Percentiles rank a stretch among this genome's conserved stretches.
Conservation (phyloP, 2,113 vertebrate genomes). For the Carlito syrichta region DNA sequence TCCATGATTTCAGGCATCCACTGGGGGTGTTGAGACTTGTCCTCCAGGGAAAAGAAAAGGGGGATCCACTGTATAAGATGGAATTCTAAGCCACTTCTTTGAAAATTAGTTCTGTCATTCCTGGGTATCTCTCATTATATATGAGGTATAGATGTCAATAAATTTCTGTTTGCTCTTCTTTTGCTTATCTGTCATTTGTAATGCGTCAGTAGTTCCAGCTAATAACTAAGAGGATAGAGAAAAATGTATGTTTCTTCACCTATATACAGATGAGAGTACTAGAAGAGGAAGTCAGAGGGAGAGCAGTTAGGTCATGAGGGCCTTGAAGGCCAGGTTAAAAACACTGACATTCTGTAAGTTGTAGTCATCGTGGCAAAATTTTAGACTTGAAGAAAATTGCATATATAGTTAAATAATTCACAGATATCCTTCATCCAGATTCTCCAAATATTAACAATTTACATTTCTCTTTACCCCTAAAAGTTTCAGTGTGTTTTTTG, state of each 20-base stretch:
- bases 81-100: not conserved
- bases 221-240: not conserved
- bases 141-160: not conserved
- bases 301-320: fast-evolving
- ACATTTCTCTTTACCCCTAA: not conserved
- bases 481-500: not conserved
- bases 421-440: not conserved
- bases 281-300: not conserved
- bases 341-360: not conserved
- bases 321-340: not conserved
- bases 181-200: not conserved
- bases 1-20: not conserved
- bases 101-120: not conserved
- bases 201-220: not conserved
- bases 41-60: not conserved
- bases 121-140: not conserved
- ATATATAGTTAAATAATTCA: not conserved
- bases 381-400: not conserved
- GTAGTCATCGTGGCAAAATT: not conserved
- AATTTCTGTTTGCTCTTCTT: not conserved
- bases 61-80: not conserved
- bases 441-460: not conserved
- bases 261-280: not conserved
- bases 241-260: not conserved
- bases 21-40: not conserved